These are phyloP conservation scores for Ichneumoninae sp. DNA, from an alignment of 2,888 invertebrate species.

Conservation along the genomic window DNA sequence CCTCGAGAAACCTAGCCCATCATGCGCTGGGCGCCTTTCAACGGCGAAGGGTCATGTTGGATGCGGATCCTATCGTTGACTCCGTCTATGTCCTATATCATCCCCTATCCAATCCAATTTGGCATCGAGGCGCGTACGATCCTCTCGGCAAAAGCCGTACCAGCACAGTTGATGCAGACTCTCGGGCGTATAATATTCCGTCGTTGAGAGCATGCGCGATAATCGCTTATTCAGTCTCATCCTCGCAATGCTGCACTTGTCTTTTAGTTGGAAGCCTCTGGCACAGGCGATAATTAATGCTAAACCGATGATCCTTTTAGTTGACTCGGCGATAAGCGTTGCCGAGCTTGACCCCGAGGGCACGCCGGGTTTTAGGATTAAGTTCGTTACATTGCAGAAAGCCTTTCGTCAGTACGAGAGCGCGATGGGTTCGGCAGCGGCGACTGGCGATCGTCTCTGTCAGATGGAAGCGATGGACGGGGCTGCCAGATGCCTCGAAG, in stretches of 20 bases:
- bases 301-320: slow-evolving; percentile 65
- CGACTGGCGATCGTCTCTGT: slow-evolving; percentile 92
- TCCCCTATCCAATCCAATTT: slow-evolving; percentile 56
- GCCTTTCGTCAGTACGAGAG: slow-evolving; percentile 93
- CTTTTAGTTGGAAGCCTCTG: slow-evolving; percentile 28
- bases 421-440: slow-evolving; percentile 93
- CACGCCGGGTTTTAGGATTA: background rate
- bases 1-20: slow-evolving; percentile 17
- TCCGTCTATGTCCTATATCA: slow-evolving; percentile 18
- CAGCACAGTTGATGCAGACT: slow-evolving; percentile 3
- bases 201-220: slow-evolving; percentile 43
- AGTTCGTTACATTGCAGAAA: slow-evolving; percentile 84
- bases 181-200: slow-evolving; percentile 23
- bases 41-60: slow-evolving; percentile 34
- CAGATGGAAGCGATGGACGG: slow-evolving; percentile 97
- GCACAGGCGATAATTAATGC: slow-evolving; percentile 32
- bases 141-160: background rate
- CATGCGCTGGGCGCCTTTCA: slow-evolving; percentile 26
- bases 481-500: slow-evolving; percentile 92
- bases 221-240: slow-evolving; percentile 30
- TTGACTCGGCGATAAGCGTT: slow-evolving; percentile 45
- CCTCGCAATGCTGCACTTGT: slow-evolving; percentile 12
- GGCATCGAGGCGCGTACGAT: slow-evolving; percentile 34
- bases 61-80: slow-evolving; percentile 3
- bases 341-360: slow-evolving; percentile 19